Evolutionary conservation across 1,140 invertebrate genomes (phyloP), one percentile per base, ranked within the genome.

Genomic region (Zeugodacus cucurbitae): DNA sequence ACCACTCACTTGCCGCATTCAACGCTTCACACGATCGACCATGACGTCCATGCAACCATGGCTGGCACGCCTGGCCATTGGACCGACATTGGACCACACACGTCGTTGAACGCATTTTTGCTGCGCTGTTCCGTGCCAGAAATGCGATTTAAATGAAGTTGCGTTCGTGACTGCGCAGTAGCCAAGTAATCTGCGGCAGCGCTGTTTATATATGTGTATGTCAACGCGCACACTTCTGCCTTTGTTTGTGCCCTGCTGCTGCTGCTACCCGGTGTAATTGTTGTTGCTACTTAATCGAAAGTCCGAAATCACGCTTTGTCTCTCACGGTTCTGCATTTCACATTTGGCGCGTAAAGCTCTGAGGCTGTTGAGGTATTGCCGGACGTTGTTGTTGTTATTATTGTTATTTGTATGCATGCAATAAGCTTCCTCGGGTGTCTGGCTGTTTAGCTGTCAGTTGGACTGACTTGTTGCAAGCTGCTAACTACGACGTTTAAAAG

Each of bases 101-200:
- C 85, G 85, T 59, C 85, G 85, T 87, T 62, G 85, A 87, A 87
- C 85, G 85, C 54, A 87, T 58, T 87, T 87, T 62, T 48, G 59
- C 54, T 59, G 37, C n/a, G 85, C 54, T 58, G 58, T n/a, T n/a
- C 85, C 54, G 41, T 26, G 85, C 37, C 85, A 87, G 54, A 87
- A 87, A 58, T 59, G 85, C 54, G 85, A 87, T 87, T 87, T 87
- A 87, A 87, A 87, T 87, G 85, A 87, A 62, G 58, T 57, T 87
- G 29, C 58, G 41, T 34, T 26, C 29, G 70, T 29, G 32, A 34
- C 64, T 70, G 70, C 70, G 70, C 70, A 44, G 70, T 78, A 44
- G 70, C 70, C 41, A 17, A 44, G 70, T n/a, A 44, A 44, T 78
- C n/a, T 78, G 22, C 64, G 8, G 29, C 29, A 3, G 64, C 64